Evolutionary conservation across 2,888 invertebrate species (phyloP).

Genomic region (Diadegma fenestrale): DNA sequence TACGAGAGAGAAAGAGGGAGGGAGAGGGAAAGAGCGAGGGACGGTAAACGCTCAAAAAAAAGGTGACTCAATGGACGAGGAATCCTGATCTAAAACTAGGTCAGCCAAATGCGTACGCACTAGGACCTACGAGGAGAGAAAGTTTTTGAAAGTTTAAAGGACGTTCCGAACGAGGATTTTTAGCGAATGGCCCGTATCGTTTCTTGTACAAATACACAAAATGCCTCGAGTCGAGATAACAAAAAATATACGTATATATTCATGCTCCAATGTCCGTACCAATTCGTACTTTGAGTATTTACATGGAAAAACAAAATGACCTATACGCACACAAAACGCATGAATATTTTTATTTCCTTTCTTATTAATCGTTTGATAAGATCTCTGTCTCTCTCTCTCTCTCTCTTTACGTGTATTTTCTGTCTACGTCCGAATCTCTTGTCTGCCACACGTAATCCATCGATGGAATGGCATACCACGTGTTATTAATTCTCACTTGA

Average conservation of each 20-base stretch:
- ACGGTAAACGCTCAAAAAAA: conserved; percentile 65
- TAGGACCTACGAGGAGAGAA: conserved; percentile 74
- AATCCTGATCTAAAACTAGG: conserved; percentile 73
- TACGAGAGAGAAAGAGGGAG: neutral
- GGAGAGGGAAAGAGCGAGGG: conserved; percentile 29
- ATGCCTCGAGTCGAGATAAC: conserved; percentile 62
- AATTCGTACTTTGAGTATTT: conserved; percentile 26
- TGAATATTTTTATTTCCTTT: neutral
- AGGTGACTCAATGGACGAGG: conserved; percentile 68
- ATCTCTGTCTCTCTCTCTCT: neutral
- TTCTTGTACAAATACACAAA: conserved; percentile 39
- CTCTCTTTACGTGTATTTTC: neutral
- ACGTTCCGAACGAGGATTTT: conserved; percentile 61
- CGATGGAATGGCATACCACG: conserved; percentile 24
- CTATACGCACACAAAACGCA: neutral
- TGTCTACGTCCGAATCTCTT: neutral
- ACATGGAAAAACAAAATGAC: neutral
- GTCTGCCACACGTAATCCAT: conserved; percentile 11
- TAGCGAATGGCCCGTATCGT: conserved; percentile 9
- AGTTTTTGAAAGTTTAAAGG: conserved; percentile 76
- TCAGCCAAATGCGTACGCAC: conserved; percentile 71
- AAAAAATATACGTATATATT: neutral
- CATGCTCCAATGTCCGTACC: conserved; percentile 2
- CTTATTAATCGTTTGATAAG: conserved; percentile 22
- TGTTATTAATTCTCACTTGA: conserved; percentile 54